Evolutionary conservation across 2,888 invertebrate genomes (phyloP).

Genomic region (Caradrina kadenii): DNA sequence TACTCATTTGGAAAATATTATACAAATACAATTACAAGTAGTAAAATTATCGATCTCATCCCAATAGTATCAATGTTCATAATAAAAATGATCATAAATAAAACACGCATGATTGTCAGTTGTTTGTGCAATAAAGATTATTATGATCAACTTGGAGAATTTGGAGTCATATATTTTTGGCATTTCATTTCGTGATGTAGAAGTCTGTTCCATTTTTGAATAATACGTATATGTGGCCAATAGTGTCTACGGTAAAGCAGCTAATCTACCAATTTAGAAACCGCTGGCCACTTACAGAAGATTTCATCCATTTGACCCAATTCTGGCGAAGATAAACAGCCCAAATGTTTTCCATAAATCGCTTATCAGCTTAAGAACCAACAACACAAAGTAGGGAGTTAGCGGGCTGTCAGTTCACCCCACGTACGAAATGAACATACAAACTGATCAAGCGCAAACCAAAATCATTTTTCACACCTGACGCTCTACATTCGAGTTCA

Average conservation of each 20-base stretch:
- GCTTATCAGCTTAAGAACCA: constrained; percentile 23
- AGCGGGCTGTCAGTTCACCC: constrained; percentile 42
- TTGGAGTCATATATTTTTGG: no score
- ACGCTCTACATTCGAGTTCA: constrained; percentile 62
- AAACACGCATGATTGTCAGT: no score
- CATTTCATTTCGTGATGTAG: neutral
- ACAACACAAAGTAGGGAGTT: constrained; percentile 22
- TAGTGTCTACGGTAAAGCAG: neutral
- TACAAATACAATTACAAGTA: neutral
- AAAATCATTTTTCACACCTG: constrained; percentile 66
- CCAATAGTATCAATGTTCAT: no score
- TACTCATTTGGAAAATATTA: constrained; percentile 2
- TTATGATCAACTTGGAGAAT: no score
- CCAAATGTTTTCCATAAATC: constrained; percentile 20
- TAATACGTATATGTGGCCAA: neutral
- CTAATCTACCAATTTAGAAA: neutral
- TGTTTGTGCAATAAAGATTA: no score
- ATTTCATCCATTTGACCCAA: constrained; percentile 12
- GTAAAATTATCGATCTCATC: no score
- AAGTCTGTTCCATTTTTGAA: neutral
- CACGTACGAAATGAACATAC: constrained; percentile 44
- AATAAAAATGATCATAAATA: no score
- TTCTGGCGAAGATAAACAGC: constrained; percentile 11
- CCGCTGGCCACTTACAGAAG: neutral
- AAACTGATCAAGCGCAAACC: constrained; percentile 61